A percentile compares a stretch with the other conserved stretches of the same genome.
Conservation (phyloP, 2,888 invertebrate genomes). For the Apodemia zela region DNA sequence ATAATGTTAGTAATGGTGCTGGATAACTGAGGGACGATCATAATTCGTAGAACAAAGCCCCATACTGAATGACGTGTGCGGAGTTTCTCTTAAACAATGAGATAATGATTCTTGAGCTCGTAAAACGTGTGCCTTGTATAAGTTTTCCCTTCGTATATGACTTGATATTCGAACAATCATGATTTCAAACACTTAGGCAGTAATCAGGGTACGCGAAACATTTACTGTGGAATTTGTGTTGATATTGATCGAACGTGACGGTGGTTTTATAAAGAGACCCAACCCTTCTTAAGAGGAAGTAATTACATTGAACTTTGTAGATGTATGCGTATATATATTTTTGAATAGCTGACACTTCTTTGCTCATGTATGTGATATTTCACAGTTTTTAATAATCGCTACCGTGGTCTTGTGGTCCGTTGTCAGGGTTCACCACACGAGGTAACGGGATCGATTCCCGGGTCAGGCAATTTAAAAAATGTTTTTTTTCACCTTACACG, state of each 20-base stretch:
- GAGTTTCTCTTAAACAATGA: constrained; percentile 62
- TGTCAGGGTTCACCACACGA: too few species aligned
- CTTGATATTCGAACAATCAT: constrained; percentile 6
- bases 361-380: too few species aligned
- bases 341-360: neutral
- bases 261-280: neutral
- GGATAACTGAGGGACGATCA: constrained; percentile 65
- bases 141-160: constrained; percentile 4
- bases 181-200: constrained; percentile 4
- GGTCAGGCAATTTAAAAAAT: too few species aligned
- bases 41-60: constrained; percentile 68
- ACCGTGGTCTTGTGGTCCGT: too few species aligned
- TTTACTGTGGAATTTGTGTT: neutral
- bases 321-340: neutral
- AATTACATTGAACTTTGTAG: neutral
- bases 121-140: constrained; percentile 39
- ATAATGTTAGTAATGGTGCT: constrained; percentile 63
- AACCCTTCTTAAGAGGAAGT: neutral
- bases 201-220: constrained; percentile 4
- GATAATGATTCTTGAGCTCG: constrained; percentile 67
- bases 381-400: too few species aligned
- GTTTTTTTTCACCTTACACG: too few species aligned
- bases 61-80: constrained; percentile 56
- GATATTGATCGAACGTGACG: constrained; percentile 13
- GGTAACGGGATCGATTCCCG: too few species aligned